These are phyloP conservation scores for Butastur rufipennis DNA, from an alignment of 2,113 vertebrate species.

Conservation along the genomic window DNA sequence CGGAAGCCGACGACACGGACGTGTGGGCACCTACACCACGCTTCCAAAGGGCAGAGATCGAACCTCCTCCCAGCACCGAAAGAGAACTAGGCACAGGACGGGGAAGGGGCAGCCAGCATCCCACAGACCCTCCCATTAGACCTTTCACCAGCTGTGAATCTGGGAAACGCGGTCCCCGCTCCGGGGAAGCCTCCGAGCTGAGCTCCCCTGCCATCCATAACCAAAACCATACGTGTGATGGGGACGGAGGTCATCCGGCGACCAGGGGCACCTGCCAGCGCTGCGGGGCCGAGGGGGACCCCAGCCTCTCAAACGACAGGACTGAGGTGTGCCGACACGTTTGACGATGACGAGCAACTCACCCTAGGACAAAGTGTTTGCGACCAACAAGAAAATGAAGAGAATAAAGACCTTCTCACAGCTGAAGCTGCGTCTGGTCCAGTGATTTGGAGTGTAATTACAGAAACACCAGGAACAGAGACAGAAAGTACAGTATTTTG, in stretches of 20 bases:
- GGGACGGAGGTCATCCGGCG: background rate
- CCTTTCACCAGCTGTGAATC: background rate
- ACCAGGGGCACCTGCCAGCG: background rate
- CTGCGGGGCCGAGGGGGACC: accelerated
- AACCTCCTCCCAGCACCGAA: accelerated
- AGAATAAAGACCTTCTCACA: background rate
- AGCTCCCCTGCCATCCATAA: background rate
- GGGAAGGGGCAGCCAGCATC: background rate
- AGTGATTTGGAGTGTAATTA: background rate
- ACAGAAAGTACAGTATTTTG: background rate
- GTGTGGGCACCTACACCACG: accelerated
- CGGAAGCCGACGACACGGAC: accelerated
- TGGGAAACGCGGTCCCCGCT: background rate
- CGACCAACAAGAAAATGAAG: background rate
- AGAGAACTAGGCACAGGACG: accelerated
- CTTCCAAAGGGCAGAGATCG: background rate
- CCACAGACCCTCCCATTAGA: background rate
- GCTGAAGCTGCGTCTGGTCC: background rate
- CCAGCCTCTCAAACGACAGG: background rate
- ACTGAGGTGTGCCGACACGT: accelerated
- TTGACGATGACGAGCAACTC: background rate
- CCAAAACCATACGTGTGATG: accelerated
- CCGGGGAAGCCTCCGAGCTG: background rate
- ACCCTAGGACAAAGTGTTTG: no score
- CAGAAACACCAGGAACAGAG: background rate